A percentile compares a stretch with the other conserved stretches of the same genome.
These are phyloP conservation scores for Typhlichthys subterraneus DNA, from an alignment of 2,797 vertebrate genomes.

Conservation along the genomic window DNA sequence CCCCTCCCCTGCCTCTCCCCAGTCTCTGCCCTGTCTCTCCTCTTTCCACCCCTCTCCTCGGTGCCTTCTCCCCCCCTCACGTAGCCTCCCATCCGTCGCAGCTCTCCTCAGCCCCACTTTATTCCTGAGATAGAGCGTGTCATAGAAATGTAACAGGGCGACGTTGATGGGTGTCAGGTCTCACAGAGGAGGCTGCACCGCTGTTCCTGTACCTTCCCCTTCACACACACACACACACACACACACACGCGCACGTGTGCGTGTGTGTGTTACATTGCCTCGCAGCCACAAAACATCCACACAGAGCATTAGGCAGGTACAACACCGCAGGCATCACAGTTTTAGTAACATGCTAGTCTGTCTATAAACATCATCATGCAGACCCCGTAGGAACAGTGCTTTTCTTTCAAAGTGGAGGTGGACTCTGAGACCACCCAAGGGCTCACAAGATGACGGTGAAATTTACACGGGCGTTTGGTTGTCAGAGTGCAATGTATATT, in stretches of 20 bases:
- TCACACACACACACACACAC: conserved; percentile 41
- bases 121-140: conserved; percentile 61
- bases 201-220: conserved; percentile 39
- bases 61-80: conserved; percentile 15
- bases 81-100: conserved; percentile 24
- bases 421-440: too few species aligned
- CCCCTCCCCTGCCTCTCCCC: background rate
- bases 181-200: conserved; percentile 52
- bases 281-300: conserved; percentile 8
- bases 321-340: background rate
- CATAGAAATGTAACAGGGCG: conserved; percentile 72
- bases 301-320: background rate
- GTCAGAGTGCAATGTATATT: too few species aligned
- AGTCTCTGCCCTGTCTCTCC: background rate
- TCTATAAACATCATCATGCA: conserved; percentile 1
- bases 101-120: conserved; percentile 27
- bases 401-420: too few species aligned
- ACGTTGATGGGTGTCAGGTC: conserved; percentile 69
- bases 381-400: conserved; percentile 1
- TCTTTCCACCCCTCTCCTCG: conserved; percentile 30
- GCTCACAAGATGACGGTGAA: too few species aligned
- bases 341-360: background rate
- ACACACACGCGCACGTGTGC: conserved; percentile 18
- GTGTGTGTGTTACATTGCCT: conserved; percentile 5
- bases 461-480: too few species aligned